Evolutionary conservation across 2,888 invertebrate genomes (phyloP).

Genomic region (Drosophila subquinaria): DNA sequence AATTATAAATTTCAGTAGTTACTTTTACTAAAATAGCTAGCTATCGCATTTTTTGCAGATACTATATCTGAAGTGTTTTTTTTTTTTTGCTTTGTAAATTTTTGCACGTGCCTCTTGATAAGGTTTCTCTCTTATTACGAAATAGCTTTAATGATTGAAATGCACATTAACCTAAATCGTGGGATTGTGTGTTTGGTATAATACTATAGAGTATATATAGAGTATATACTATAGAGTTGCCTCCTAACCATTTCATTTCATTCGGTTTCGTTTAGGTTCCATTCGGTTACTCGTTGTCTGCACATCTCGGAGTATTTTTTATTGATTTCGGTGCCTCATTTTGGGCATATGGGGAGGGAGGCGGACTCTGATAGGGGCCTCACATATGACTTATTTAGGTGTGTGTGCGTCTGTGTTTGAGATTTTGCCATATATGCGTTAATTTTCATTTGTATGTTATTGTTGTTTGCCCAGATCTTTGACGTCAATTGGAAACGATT

Average conservation of each 20-base stretch:
- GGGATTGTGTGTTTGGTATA: slow-evolving; percentile 14
- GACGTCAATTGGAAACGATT: slow-evolving; percentile 56
- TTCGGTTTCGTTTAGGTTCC: slow-evolving; percentile 2
- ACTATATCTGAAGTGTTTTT: slow-evolving; percentile 17
- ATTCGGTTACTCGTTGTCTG: slow-evolving; percentile 25
- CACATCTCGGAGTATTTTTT: slow-evolving; percentile 41
- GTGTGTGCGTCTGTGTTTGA: slow-evolving; percentile 17
- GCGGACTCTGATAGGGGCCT: background rate
- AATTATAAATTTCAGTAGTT: background rate
- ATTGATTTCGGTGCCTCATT: slow-evolving; percentile 45
- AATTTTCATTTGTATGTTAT: slow-evolving; percentile 61
- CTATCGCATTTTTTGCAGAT: slow-evolving; percentile 1
- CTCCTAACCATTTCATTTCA: slow-evolving; percentile 3
- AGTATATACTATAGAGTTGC: background rate
- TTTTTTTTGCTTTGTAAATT: background rate
- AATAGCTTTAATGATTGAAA: slow-evolving; percentile 51
- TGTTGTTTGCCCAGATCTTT: slow-evolving; percentile 36
- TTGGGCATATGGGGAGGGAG: background rate
- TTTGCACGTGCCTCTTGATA: slow-evolving; percentile 33
- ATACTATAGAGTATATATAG: background rate
- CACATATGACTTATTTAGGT: slow-evolving; percentile 1
- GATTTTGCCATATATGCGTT: slow-evolving; percentile 67
- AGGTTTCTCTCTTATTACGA: slow-evolving; percentile 8
- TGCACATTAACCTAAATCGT: slow-evolving; percentile 71
- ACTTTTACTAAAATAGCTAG: slow-evolving; percentile 2